These are phyloP conservation scores for Lasioglossum morio DNA, from an alignment of 2,888 invertebrate genomes.

Conservation along the genomic window DNA sequence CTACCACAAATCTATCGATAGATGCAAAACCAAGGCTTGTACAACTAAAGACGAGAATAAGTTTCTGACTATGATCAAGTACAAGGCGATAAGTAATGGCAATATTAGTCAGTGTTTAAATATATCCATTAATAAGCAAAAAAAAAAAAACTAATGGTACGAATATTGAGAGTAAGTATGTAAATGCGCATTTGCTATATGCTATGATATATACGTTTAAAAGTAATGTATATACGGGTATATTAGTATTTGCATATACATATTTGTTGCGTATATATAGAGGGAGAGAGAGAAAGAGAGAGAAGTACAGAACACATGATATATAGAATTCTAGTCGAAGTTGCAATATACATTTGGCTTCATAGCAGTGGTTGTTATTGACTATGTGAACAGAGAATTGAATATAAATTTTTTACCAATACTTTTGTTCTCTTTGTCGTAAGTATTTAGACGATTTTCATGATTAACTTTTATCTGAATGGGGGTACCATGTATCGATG, in stretches of 20 bases:
- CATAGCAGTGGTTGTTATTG: constrained; percentile 44
- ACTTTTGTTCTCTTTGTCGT: constrained; percentile 39
- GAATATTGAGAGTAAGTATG: constrained; percentile 37
- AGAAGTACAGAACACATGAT: constrained; percentile 24
- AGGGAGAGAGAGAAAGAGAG: constrained; percentile 11
- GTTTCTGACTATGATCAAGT: constrained; percentile 58
- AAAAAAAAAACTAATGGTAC: constrained; percentile 12
- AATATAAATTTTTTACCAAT: constrained; percentile 59
- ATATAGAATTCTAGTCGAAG: constrained; percentile 58
- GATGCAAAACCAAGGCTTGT: constrained; percentile 66
- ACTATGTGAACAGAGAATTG: constrained; percentile 42
- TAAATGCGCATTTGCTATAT: constrained; percentile 37
- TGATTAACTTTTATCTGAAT: constrained; percentile 39
- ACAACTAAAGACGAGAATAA: constrained; percentile 41
- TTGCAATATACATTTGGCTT: constrained; percentile 53
- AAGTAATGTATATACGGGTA: constrained; percentile 46
- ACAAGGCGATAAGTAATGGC: constrained; percentile 69
- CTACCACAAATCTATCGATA: constrained; percentile 64
- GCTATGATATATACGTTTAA: constrained; percentile 20
- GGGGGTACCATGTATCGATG: constrained; percentile 19
- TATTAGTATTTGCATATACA: constrained; percentile 43
- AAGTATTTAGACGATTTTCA: constrained; percentile 37
- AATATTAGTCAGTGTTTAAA: constrained; percentile 64
- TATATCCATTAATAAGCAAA: constrained; percentile 53
- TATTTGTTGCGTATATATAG: constrained; percentile 39